Evolutionary conservation across 2,113 vertebrate species (phyloP), one percentile per base, ranked within the genome.

Genomic region (Oreochromis niloticus): DNA sequence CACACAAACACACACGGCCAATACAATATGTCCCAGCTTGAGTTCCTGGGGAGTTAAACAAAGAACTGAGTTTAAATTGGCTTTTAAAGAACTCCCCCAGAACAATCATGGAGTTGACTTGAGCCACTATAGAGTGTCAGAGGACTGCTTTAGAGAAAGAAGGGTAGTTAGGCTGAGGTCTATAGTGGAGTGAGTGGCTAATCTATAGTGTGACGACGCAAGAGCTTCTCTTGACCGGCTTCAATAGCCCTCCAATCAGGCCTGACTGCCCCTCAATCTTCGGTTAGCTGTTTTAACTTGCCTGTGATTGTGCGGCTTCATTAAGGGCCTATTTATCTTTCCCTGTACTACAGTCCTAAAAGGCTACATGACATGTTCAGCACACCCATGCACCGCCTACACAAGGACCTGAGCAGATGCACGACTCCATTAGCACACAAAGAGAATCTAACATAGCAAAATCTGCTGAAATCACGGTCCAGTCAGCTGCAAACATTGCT

Each of bases 261-360:
- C 84, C 86, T 81, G 91, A 93, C 95, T 93, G 82, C 87, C 82
- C 86, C 86, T 92, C 89, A 89, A 80, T 90, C 93, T 93, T 88
- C 79, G 82, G 90, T 94, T 93, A 95, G 92, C 87, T 92, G 87
- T 88, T 92, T 92, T 95, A 96, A 96, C 92, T 89, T 87, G 92
- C 87, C 86, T 73, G 91, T 96, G 96, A 96, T 96, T 94, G 95
- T 96, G 95, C 86, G 73, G 87, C 80, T 95, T 94, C 92, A 95
- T 96, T 95, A 96, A 92, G 61, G 32, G 56, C 91, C 93, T 90
- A 94, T 97, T 95, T 93, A 94, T 96, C 95, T 96, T 92, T 78
- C 86, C 36, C 82, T 88, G 55, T 90, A 93, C 93, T 87, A 82
- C 81, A 68, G 89, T 55, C 55, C 80, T 90, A 87, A 94, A 84